Evolutionary conservation across 2,113 vertebrate species (phyloP), one percentile per base, ranked within the genome.

Genomic region (Proterorhinus semilunaris): DNA sequence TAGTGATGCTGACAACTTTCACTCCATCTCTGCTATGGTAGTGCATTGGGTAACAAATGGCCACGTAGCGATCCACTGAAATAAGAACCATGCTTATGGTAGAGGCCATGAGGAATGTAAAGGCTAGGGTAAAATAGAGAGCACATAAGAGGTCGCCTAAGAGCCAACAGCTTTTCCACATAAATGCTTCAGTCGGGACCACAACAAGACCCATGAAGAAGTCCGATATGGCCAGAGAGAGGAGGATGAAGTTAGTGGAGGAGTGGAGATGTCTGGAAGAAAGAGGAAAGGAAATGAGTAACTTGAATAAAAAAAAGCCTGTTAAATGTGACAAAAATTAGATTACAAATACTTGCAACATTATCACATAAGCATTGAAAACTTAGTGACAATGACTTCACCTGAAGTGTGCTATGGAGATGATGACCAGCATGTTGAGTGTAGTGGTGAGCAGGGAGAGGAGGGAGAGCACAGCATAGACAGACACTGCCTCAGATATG

Each of bases 221-320:
- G n/a, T 53, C 66, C 6, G 65, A 67, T 6, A 55, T 44, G 6
- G 53, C 66, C 66, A 68, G 66, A 54, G 66, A 68, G n/a, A 68
- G 66, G 44, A 68, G 66, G 53, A 68, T 45, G 44, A 68, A 44
- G 66, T 68, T 68, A 45, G 53, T 46, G 52, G 66, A 4, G 11
- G 66, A 48, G 52, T 58, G 66, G n/a, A 68, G 66, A 53, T 58
- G 66, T 54, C 66, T 68, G 27, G 2, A 36, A 17, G 10, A 13
- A 6, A 59, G 27, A 59, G 6, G 42, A 21, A 10, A 54, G 17
- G 9, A 21, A 11, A 3, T n/a, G 0, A 51, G 50, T 36, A 36
- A 36, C 27, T 36, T 36, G 27, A 2, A 5, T 36, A 36, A 36
- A 36, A 36, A 36, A 21, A 21, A 1, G 21, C 21, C 21, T 21